Evolutionary conservation across 2,797 vertebrate species (phyloP), one percentile per base, ranked within the genome.

Genomic region (Parauchenoglanis ngamensis): DNA sequence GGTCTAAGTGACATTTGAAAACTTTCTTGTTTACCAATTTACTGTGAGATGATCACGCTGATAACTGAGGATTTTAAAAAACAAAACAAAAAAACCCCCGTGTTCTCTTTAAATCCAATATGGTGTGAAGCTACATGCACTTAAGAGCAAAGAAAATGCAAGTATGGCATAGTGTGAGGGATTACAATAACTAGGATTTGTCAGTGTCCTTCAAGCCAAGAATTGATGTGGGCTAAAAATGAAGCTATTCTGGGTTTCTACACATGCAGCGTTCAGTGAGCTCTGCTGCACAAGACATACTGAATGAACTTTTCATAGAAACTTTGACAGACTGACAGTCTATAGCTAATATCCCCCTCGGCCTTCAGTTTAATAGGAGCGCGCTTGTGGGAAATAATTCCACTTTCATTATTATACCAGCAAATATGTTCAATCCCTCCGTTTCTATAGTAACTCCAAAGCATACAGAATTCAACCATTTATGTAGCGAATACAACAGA

Each of bases 41-140:
- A 82, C 77, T 82, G 84, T 82, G 78, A 88, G 81, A 54, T 54
- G 17, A 44, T 61, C 21, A 44, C 59, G 15, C 15, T 77, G 59
- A 31, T 10, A 46, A 19, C 11, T 11, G 52, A 12, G 59, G n/a
- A 73, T 25, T 75, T 40, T 40, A 40, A 40, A 40, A 40, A 40
- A 40, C 40, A 40, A 40, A 40, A 40, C 40, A 40, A 40, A 40
- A 40, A 40, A 40, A 40, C 40, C 13, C 13, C 52, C 25, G 73
- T 67, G 73, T 70, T 79, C 40, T 81, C 7, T 79, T 77, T 65
- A 49, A 65, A 54, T 54, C 28, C 31, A 61, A 63, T 31, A n/a
- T 54, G 54, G 46, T 83, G 70, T 75, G 63, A 89, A 63, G 85
- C 80, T 72, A 61, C 63, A 86, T 86, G 88, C 88, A 89, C 88